Base-by-base conservation (phyloP, 2,113 vertebrate species). In the Lucifuga dentata region DNA sequence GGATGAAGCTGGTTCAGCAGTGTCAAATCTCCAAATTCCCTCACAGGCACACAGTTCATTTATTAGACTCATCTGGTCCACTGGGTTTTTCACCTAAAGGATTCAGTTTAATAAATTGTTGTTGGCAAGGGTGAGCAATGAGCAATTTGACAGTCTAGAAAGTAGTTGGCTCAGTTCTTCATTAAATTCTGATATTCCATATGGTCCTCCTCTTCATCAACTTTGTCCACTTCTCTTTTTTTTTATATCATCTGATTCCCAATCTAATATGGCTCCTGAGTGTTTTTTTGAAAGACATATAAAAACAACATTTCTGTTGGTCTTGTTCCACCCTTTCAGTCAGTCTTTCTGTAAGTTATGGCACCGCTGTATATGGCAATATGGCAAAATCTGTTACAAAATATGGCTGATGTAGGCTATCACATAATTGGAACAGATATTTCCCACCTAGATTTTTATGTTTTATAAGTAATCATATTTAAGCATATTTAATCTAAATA, bases 261-360 rank as follows among this genome's bases (percentile, higher is more conserved):
- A 84, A 80, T 85, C 83, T 90, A 89, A 91, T 91, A 92, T 91
- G 90, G 90, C 91, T 92, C 91, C 88, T 88, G 88, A 89, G 90
- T 90, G 84, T 83, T 53, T 77, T 88, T 84, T 71, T 77, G 80
- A 86, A 87, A 88, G 46, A 81, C 52, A 82, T 86, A 84, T 76
- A 86, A 68, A 78, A 80, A 83, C 84, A 48, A 82, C 81, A 71
- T 61, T 65, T 81, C 69, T 71, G 63, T 83, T 78, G 60, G 78
- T 81, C 75, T 79, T 83, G 44, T 81, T 72, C 71, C 71, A 65
- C 64, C 68, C 57, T 73, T 44, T 69, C 23, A 35, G 52, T 73
- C 48, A 79, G 69, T 88, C 80, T 74, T 69, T 83, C 72, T 76
- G 60, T 63, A 61, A 71, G 69, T 86, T 84, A 87, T 78, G 85